Evolutionary conservation across 2,888 invertebrate species (phyloP), one percentile per base, ranked within the genome.

Genomic region (Protodeltote pygarga): DNA sequence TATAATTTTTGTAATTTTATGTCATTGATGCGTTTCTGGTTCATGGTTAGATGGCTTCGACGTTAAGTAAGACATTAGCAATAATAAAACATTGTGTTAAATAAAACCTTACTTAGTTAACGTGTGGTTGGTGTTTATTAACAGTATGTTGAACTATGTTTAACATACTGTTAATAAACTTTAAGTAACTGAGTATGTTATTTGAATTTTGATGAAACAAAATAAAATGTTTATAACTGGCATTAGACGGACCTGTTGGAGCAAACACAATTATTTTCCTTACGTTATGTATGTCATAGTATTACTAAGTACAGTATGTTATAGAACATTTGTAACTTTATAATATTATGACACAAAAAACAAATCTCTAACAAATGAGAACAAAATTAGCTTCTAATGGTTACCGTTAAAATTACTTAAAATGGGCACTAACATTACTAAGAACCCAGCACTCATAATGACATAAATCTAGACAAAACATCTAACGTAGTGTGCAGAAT

Each of bases 1-100:
- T 64, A 53, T 53, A 33, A 61, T 66, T 60, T 65, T 60, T 51
- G 49, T 52, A 64, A 65, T 62, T 59, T 65, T 65, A 63, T 67
- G 61, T 61, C 67, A 66, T 61, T 65, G 52, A 60, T 66, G 46
- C 47, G 42, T 62, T 64, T 66, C 47, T 66, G 42, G 65, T 65
- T 64, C 58, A 63, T 61, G 67, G 57, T 53, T 50, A 61, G 20
- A 38, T 32, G 57, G 5, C 33, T 53, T 27, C 23, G 10, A 39
- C 25, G 32, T 42, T 42, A 60, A 58, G 34, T 53, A 34, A 58
- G 41, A 39, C 24, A 53, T 60, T 58, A 53, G 24, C 24, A 14
- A 40, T 29, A 17, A 37, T 57, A 37, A 17, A 24, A 42, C 28
- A 28, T n/a, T n/a, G n/a, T n/a, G n/a, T n/a, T n/a, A n/a, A n/a